Conservation (phyloP, 92 coral and sea anemone genomes). For the Bergia sp. region DNA sequence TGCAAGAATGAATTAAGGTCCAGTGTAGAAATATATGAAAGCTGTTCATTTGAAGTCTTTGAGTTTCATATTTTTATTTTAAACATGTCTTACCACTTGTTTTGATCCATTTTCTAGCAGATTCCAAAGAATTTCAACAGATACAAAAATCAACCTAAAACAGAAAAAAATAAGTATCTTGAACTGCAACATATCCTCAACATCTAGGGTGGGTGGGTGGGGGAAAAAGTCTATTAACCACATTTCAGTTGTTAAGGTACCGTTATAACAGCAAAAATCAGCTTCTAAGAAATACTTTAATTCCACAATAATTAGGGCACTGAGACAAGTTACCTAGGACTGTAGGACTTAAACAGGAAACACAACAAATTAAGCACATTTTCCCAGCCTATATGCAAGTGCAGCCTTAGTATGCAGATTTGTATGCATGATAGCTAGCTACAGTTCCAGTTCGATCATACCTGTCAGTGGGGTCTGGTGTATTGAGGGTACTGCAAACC, state of each 20-base stretch:
- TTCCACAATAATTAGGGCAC: too few species aligned
- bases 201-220: too few species aligned
- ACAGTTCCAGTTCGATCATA: constrained; percentile 3
- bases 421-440: not conserved
- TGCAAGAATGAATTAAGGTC: too few species aligned
- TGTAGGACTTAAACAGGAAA: too few species aligned
- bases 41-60: not conserved
- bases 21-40: too few species aligned
- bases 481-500: constrained; percentile 83
- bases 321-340: too few species aligned
- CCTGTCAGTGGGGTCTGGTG: constrained; percentile 85
- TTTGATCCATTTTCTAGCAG: constrained; percentile 91
- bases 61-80: not conserved
- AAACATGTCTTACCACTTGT: constrained; percentile 60
- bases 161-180: not conserved
- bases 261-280: too few species aligned
- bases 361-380: too few species aligned
- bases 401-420: not conserved
- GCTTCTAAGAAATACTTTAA: too few species aligned
- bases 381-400: not conserved
- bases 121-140: constrained; percentile 97
- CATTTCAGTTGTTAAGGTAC: too few species aligned
- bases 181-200: too few species aligned
- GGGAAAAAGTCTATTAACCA: too few species aligned
- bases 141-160: constrained; percentile 70